Evolutionary conservation across 92 coral and sea anemone genomes (phyloP).

Genomic region (Meandrina meandrites): DNA sequence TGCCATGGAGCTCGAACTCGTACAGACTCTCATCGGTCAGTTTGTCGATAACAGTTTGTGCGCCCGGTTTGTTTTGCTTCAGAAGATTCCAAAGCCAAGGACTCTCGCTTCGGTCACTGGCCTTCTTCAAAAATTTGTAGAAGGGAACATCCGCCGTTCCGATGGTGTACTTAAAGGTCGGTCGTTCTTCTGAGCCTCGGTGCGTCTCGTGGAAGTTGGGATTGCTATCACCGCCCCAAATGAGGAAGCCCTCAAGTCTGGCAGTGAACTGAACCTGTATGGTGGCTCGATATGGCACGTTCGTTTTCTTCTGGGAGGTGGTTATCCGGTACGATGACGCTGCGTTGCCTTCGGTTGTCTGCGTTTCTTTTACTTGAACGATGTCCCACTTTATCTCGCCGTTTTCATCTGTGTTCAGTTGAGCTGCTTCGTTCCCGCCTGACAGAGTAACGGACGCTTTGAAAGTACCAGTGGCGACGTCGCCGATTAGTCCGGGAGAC

Average conservation of each 20-base stretch:
- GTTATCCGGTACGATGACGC: slow-evolving; percentile 34
- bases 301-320: slow-evolving; percentile 29
- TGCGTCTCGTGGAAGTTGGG: slow-evolving; percentile 58
- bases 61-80: slow-evolving; percentile 35
- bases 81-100: slow-evolving; percentile 79
- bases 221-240: slow-evolving; percentile 75
- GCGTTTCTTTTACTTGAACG: slow-evolving; percentile 4
- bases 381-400: slow-evolving; percentile 37
- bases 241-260: slow-evolving; percentile 70
- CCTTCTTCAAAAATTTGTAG: slow-evolving; percentile 63
- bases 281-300: slow-evolving; percentile 70
- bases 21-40: slow-evolving; percentile 60
- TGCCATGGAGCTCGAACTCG: slow-evolving; percentile 72
- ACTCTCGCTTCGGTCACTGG: slow-evolving; percentile 51
- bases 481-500: slow-evolving; percentile 37
- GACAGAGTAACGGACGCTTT: slow-evolving; percentile 42
- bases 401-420: slow-evolving; percentile 19
- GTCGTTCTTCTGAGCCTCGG: slow-evolving; percentile 60
- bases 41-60: slow-evolving; percentile 42
- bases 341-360: slow-evolving; percentile 5
- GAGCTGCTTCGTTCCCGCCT: slow-evolving; percentile 27
- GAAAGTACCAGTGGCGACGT: slow-evolving; percentile 4
- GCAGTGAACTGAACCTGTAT: slow-evolving; percentile 69
- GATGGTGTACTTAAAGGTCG: slow-evolving; percentile 50
- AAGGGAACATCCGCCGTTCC: slow-evolving; percentile 56